Conservation (phyloP, 2,113 vertebrate genomes). For the Poeciliopsis occidentalis region DNA sequence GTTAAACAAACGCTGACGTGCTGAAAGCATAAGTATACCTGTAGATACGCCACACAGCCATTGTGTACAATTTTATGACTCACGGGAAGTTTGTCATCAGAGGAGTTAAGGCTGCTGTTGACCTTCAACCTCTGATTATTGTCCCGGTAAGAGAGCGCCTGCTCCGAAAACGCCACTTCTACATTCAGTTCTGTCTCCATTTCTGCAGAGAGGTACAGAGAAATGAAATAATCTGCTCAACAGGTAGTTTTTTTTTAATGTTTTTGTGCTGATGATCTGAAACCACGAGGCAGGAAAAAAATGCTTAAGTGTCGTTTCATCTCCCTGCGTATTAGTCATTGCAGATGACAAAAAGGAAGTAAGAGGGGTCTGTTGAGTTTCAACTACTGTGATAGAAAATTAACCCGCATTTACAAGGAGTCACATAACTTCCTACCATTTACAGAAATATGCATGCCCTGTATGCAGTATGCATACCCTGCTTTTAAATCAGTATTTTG, state of each 20-base stretch:
- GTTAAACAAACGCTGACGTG: no score
- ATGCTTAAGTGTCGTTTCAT: constrained; percentile 5
- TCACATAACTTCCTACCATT: neutral
- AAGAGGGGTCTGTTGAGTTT: neutral
- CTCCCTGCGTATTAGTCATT: neutral
- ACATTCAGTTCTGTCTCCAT: constrained; percentile 88
- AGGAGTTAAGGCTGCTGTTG: constrained; percentile 57
- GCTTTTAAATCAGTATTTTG: neutral
- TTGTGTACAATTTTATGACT: constrained; percentile 51
- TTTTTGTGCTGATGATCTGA: constrained; percentile 31
- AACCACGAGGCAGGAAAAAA: constrained; percentile 38
- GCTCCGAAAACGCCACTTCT: constrained; percentile 93
- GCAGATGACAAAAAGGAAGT: constrained; percentile 13
- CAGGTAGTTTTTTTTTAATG: neutral
- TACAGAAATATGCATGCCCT: neutral
- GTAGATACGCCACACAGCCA: neutral
- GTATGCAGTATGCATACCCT: neutral
- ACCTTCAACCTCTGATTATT: constrained; percentile 72
- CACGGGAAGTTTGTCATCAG: constrained; percentile 87
- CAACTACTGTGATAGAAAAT: neutral
- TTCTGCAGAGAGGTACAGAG: constrained; percentile 41
- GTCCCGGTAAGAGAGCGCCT: constrained; percentile 87
- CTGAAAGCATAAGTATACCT: neutral
- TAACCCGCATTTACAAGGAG: neutral
- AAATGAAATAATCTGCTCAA: neutral